These are phyloP conservation scores for Ormyrus nitidulus DNA, from an alignment of 2,888 invertebrate genomes.

Conservation along the genomic window DNA sequence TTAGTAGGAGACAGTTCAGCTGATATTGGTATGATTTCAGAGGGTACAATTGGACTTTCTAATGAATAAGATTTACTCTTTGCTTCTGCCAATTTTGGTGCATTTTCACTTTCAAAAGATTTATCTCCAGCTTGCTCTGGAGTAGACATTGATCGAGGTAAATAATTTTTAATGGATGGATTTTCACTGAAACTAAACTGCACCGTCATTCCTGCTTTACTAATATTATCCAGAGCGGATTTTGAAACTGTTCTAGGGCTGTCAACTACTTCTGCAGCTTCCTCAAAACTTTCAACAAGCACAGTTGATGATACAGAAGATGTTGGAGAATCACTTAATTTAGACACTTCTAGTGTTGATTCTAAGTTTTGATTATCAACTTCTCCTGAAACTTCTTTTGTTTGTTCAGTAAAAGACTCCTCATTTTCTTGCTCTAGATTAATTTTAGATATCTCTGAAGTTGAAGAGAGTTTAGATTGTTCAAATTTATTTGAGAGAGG, in stretches of 20 bases:
- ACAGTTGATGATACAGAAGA: slow-evolving; percentile 51
- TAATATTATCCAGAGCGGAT: slow-evolving; percentile 82
- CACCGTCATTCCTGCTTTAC: slow-evolving; percentile 82
- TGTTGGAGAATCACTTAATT: slow-evolving; percentile 44
- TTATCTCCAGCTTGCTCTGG: slow-evolving; percentile 29
- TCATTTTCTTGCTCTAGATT: slow-evolving; percentile 58
- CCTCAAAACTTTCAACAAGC: slow-evolving; percentile 57
- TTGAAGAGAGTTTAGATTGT: slow-evolving; percentile 10
- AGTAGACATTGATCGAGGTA: slow-evolving; percentile 65
- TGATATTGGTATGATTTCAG: slow-evolving; percentile 17
- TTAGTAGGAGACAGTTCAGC: slow-evolving; percentile 36
- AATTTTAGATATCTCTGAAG: slow-evolving; percentile 55
- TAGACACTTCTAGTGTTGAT: slow-evolving; percentile 39
- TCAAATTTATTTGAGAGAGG: slow-evolving; percentile 56
- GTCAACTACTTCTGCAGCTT: slow-evolving; percentile 63
- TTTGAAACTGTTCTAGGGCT: slow-evolving; percentile 77
- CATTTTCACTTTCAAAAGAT: slow-evolving; percentile 36
- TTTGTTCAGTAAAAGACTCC: slow-evolving; percentile 55
- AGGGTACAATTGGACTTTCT: slow-evolving; percentile 18
- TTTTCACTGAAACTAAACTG: slow-evolving; percentile 79
- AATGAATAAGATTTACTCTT: slow-evolving; percentile 22
- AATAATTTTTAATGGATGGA: slow-evolving; percentile 68
- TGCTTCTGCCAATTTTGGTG: slow-evolving; percentile 17
- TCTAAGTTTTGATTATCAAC: slow-evolving; percentile 52
- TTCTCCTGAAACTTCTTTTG: slow-evolving; percentile 52